Evolutionary conservation across 2,888 invertebrate genomes (phyloP), one percentile per base, ranked within the genome.

Genomic region (Eupelmus urozonus): DNA sequence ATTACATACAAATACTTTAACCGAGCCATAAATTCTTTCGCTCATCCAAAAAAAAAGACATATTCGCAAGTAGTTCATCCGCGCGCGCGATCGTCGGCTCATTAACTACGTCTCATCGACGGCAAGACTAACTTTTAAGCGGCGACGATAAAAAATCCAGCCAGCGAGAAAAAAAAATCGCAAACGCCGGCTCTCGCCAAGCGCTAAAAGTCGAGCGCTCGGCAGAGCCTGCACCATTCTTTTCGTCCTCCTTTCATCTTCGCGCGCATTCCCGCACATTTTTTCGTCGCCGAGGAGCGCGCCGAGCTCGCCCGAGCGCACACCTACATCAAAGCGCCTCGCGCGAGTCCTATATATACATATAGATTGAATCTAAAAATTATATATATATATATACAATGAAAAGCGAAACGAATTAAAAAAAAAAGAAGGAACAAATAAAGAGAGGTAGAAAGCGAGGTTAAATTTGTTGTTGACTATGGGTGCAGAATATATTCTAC

Each of bases 401-500:
- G 9, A 23, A n/a, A 57, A 69, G 42, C n/a, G 53, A 4, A 69
- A 42, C 45, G 42, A 69, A 57, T 69, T 69, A 18, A 23, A 40
- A 27, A 34, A 23, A 9, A 67, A 27, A 5, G 23, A 49, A 13
- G 51, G n/a, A n/a, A n/a, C n/a, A n/a, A n/a, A n/a, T n/a, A n/a
- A n/a, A n/a, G n/a, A n/a, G n/a, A n/a, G n/a, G n/a, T n/a, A n/a
- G n/a, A n/a, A n/a, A 29, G 29, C 29, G 0, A 20, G 34, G 55
- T 62, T 72, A 63, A 73, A 55, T 63, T 73, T 65, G 40, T 73
- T 55, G 60, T 75, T 75, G 40, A 75, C 25, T 60, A 75, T 40
- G 29, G 55, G 60, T 51, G 49, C 49, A 40, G 34, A 51, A 45
- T 49, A n/a, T 62, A 23, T 29, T 66, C 20, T 70, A 71, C 60